These are phyloP conservation scores for Euthynnus affinis DNA, from an alignment of 2,797 vertebrate genomes.

Conservation along the genomic window DNA sequence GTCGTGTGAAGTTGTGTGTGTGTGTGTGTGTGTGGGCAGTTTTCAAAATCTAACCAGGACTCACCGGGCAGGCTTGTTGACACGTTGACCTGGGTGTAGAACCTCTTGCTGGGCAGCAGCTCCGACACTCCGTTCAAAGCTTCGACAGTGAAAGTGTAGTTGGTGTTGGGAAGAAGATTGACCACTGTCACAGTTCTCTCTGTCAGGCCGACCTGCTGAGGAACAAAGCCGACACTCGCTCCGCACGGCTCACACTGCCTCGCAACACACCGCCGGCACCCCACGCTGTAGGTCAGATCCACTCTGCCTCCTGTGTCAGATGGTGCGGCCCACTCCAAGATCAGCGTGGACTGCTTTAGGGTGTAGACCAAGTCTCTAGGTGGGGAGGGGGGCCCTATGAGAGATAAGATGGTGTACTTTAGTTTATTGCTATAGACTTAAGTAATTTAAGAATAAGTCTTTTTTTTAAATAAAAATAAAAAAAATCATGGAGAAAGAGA, in stretches of 20 bases:
- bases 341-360: conserved; percentile 90
- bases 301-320: conserved; percentile 89
- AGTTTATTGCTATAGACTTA: neutral
- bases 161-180: conserved; percentile 91
- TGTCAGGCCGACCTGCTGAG: conserved; percentile 91
- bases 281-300: conserved; percentile 92
- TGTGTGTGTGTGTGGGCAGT: neutral
- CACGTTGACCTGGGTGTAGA: conserved; percentile 91
- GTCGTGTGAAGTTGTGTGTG: neutral
- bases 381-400: conserved; percentile 91
- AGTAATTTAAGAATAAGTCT: neutral
- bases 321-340: conserved; percentile 91
- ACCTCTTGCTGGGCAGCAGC: conserved; percentile 85
- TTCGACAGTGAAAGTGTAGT: conserved; percentile 93
- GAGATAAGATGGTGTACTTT: neutral
- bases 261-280: conserved; percentile 86
- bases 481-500: neutral
- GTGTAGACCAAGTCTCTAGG: conserved; percentile 91
- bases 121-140: conserved; percentile 93
- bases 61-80: conserved; percentile 89
- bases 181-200: conserved; percentile 91
- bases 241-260: conserved; percentile 90
- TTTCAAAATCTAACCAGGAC: conserved; percentile 8
- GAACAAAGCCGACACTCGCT: conserved; percentile 90
- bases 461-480: neutral